Percentiles rank a stretch among this genome's conserved stretches.
Evolutionary conservation across 2,113 vertebrate species (phyloP).

Genomic region (Lepus timidus): DNA sequence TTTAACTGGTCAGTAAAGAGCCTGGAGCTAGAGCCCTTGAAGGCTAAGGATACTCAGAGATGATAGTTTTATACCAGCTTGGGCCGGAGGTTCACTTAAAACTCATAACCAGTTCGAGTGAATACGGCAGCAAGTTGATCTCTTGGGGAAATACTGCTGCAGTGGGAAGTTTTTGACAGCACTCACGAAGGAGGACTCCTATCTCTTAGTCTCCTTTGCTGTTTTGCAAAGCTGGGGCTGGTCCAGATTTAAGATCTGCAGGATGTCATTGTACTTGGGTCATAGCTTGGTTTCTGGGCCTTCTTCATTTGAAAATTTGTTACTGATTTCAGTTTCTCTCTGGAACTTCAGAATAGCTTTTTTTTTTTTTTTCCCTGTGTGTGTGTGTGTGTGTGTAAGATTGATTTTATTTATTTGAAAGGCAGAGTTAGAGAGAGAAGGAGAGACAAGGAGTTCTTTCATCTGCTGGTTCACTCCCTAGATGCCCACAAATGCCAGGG

Average conservation of each 20-base stretch:
- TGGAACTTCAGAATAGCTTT: not conserved
- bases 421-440: no score
- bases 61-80: not conserved
- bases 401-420: no score
- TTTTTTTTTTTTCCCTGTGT: not conserved
- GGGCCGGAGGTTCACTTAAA: not conserved
- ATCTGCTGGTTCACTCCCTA: no score
- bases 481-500: no score
- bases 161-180: not conserved
- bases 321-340: conserved; percentile 29
- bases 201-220: not conserved
- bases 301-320: not conserved
- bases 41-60: not conserved
- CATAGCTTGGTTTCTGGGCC: rapidly evolving
- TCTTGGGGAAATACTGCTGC: not conserved
- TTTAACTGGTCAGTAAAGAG: not conserved
- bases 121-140: not conserved
- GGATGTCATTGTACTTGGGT: rapidly evolving
- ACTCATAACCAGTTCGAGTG: not conserved
- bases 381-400: no score
- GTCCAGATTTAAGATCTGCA: not conserved
- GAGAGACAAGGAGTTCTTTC: no score
- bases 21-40: not conserved
- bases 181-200: not conserved
- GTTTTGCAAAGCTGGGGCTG: not conserved